Conservation (phyloP, 2,113 vertebrate genomes). For the Dipodomys spectabilis region DNA sequence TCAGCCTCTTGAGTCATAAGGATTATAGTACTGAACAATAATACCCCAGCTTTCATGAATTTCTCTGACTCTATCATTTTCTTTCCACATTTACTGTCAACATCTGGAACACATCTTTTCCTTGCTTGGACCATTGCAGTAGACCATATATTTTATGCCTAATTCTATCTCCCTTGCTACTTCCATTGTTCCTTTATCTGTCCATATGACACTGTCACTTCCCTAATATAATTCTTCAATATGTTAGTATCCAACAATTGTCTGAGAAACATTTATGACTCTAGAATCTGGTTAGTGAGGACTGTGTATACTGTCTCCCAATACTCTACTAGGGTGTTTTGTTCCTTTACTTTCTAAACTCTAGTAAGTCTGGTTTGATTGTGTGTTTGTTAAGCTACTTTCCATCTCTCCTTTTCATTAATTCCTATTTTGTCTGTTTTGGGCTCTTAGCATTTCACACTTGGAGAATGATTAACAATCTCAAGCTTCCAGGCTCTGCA, state of each 20-base stretch:
- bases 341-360: background rate
- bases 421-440: too few species aligned
- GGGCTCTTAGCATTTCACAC: background rate
- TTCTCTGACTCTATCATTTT: too few species aligned
- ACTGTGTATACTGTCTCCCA: too few species aligned
- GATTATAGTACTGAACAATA: too few species aligned
- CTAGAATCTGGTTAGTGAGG: background rate
- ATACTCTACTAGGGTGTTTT: background rate
- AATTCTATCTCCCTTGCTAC: too few species aligned
- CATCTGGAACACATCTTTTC: too few species aligned
- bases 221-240: background rate
- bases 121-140: background rate
- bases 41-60: too few species aligned
- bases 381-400: background rate
- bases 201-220: background rate
- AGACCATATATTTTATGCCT: too few species aligned
- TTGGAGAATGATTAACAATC: background rate
- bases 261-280: background rate
- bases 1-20: too few species aligned
- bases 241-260: background rate
- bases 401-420: background rate
- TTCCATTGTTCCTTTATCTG: too few species aligned
- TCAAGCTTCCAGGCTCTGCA: background rate
- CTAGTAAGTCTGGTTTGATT: background rate
- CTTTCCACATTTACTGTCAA: too few species aligned